Evolutionary conservation across 1,140 invertebrate genomes (phyloP).

Genomic region (Drosophila navojoa): DNA sequence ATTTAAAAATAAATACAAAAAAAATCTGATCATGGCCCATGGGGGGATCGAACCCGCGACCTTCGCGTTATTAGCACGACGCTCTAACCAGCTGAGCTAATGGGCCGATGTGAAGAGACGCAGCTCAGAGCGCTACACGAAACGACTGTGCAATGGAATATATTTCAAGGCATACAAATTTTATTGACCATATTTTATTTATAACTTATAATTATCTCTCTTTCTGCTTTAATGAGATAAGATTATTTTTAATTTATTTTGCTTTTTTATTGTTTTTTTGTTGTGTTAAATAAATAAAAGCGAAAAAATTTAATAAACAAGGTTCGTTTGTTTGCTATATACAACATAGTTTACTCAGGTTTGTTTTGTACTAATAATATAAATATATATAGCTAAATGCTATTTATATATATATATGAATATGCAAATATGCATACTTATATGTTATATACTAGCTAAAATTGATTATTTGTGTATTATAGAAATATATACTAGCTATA

Average conservation of each 20-base stretch:
- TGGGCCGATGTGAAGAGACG: conserved; percentile 64
- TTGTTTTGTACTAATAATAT: too few relatives aligned
- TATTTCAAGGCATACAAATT: not conserved
- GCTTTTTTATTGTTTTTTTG: not conserved
- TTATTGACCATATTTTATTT: not conserved
- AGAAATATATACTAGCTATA: too few relatives aligned
- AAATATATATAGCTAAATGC: too few relatives aligned
- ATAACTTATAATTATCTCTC: not conserved
- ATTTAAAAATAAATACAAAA: not conserved
- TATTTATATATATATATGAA: too few relatives aligned
- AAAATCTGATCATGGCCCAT: conserved; percentile 52
- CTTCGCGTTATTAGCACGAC: conserved; percentile 86
- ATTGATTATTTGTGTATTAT: too few relatives aligned
- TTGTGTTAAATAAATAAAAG: not conserved
- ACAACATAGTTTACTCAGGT: too few relatives aligned
- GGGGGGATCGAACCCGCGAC: conserved; percentile 86
- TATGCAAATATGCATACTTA: too few relatives aligned
- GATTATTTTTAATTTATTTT: conserved; percentile 13
- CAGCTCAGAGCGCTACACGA: not conserved
- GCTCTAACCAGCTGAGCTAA: conserved; percentile 85
- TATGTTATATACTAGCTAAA: too few relatives aligned
- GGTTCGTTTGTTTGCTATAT: too few relatives aligned
- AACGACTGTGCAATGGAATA: not conserved
- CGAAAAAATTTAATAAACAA: not conserved
- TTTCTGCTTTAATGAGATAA: not conserved